phyloP scores from a whole-genome alignment of 2,113 vertebrate genomes.

The Antechinus stuartii region DNA sequence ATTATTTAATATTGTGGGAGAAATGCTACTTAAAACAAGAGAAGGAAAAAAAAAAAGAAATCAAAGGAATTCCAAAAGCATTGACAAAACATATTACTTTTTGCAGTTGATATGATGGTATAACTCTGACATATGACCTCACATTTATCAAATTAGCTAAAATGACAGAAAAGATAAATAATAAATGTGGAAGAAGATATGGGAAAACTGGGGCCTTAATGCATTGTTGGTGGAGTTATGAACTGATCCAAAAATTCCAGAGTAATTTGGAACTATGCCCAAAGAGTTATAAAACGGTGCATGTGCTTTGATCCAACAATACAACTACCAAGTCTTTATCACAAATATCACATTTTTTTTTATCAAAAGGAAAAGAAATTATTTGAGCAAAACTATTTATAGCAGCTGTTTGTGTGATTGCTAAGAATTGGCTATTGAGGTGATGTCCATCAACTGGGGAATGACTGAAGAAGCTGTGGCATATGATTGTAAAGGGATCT shows the following conservation, averaged over 20 bases:
- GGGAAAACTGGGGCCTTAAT: background rate
- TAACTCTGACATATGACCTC: too few relatives aligned
- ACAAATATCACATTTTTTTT: background rate
- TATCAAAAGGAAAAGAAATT: background rate
- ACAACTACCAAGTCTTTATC: background rate
- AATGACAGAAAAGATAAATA: too few relatives aligned
- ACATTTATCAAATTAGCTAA: too few relatives aligned
- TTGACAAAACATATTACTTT: too few relatives aligned
- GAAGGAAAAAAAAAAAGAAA: too few relatives aligned
- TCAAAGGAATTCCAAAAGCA: too few relatives aligned
- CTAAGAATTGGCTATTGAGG: background rate
- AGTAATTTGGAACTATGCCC: background rate
- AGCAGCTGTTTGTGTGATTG: background rate
- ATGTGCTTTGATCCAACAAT: background rate
- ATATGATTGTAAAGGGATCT: background rate
- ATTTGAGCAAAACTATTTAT: background rate
- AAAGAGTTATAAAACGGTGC: background rate
- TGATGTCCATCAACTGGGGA: background rate
- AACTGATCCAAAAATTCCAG: background rate
- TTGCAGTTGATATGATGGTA: too few relatives aligned
- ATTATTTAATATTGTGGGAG: too few relatives aligned
- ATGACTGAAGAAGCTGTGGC: background rate
- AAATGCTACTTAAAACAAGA: too few relatives aligned
- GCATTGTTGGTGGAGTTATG: background rate
- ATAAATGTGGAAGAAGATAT: too few relatives aligned